Evolutionary conservation across 2,113 vertebrate genomes (phyloP).

Genomic region (Atractosteus spatula): DNA sequence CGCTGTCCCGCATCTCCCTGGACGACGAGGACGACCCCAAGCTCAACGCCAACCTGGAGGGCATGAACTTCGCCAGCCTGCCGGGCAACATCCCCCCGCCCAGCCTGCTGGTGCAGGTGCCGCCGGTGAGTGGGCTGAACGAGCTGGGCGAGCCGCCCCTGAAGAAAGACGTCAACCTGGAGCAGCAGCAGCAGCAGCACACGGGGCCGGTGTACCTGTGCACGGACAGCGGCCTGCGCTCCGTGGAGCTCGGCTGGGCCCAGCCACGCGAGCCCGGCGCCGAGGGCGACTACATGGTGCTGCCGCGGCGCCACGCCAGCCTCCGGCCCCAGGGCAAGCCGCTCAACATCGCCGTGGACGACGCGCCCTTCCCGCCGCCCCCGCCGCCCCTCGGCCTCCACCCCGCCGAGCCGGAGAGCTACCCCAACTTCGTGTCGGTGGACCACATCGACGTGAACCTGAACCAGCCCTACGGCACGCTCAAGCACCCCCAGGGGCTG

Average conservation of each 20-base stretch:
- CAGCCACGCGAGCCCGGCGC: constrained; percentile 65
- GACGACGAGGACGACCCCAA: constrained; percentile 94
- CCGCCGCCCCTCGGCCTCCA: constrained; percentile 72
- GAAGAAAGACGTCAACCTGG: constrained; percentile 80
- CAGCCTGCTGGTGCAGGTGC: constrained; percentile 83
- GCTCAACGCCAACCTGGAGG: constrained; percentile 79
- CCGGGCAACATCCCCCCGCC: constrained; percentile 91
- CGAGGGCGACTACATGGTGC: constrained; percentile 95
- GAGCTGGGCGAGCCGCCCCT: constrained; percentile 76
- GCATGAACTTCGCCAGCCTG: constrained; percentile 86
- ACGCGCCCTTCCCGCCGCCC: constrained; percentile 77
- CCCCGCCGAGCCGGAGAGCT: constrained; percentile 74
- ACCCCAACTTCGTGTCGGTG: constrained; percentile 82
- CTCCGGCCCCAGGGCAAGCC: constrained; percentile 86
- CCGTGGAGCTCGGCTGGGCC: constrained; percentile 78
- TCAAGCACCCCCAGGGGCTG: constrained; percentile 85
- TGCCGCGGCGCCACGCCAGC: constrained; percentile 87
- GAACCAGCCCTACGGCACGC: constrained; percentile 87
- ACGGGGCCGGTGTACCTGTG: constrained; percentile 85
- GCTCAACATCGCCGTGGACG: constrained; percentile 75
- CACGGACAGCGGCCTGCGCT: constrained; percentile 81
- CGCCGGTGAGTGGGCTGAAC: constrained; percentile 77
- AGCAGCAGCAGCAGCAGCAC: constrained; percentile 66
- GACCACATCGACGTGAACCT: constrained; percentile 84
- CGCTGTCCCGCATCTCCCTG: constrained; percentile 92